phyloP scores from a whole-genome alignment of 2,797 vertebrate genomes.

The Morelia viridis region DNA sequence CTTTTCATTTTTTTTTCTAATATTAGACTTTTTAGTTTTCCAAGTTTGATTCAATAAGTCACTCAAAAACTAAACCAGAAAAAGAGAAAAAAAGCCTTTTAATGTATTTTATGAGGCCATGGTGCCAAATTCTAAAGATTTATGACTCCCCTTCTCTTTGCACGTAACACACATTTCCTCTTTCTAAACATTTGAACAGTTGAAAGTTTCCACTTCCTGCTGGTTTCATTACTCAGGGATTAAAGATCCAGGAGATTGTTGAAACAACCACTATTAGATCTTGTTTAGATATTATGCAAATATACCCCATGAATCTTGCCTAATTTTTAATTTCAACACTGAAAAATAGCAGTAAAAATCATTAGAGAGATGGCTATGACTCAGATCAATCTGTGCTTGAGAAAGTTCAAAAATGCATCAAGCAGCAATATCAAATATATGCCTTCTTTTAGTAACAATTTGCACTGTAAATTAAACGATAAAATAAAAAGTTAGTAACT shows the following conservation, averaged over 20 bases:
- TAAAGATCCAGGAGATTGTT: conserved; percentile 11
- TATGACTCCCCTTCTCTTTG: neutral
- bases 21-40: neutral
- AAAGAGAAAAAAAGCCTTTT: neutral
- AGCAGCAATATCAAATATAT: neutral
- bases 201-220: neutral
- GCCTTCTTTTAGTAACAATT: neutral
- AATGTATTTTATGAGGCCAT: neutral
- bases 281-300: neutral
- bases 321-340: neutral
- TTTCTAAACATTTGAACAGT: conserved; percentile 31
- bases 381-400: neutral
- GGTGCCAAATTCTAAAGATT: neutral
- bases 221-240: conserved; percentile 3
- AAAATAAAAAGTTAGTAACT: neutral
- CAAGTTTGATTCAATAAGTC: neutral
- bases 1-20: neutral
- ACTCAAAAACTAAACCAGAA: neutral
- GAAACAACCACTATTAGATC: neutral
- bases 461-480: neutral
- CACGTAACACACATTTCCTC: conserved; percentile 11
- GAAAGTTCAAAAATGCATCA: neutral
- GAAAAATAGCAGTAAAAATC: neutral
- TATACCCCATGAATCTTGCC: neutral
- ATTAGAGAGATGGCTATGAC: neutral